These are phyloP conservation scores for Heptranchias perlo DNA, from an alignment of 2,113 vertebrate genomes.

Conservation along the genomic window DNA sequence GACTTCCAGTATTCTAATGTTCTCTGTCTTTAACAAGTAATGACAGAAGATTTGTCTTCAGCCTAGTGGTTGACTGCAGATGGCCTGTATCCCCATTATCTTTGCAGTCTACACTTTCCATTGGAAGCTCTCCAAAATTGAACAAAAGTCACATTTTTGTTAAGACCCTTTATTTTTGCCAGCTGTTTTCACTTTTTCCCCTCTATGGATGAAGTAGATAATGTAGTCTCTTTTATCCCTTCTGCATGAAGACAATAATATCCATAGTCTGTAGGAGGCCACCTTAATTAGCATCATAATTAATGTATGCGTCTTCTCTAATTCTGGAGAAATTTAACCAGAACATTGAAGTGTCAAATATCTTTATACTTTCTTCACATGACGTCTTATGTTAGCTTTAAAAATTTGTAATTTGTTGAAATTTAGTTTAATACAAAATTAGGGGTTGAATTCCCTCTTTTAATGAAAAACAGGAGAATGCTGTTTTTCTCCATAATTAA, in stretches of 20 bases:
- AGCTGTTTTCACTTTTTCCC: slow-evolving; percentile 19
- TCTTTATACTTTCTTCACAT: neutral
- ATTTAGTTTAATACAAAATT: neutral
- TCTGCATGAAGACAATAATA: neutral
- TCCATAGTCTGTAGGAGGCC: neutral
- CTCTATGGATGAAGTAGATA: neutral
- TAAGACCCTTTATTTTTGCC: neutral
- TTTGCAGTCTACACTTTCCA: neutral
- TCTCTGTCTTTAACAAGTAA: neutral
- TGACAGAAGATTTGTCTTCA: slow-evolving; percentile 25
- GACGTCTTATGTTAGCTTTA: neutral
- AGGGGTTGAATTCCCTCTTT: neutral
- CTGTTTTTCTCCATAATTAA: neutral
- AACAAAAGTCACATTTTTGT: slow-evolving; percentile 22
- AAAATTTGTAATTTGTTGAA: neutral
- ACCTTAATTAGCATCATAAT: neutral
- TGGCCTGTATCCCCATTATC: neutral
- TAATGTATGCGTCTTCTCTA: neutral
- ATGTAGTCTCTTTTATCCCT: neutral
- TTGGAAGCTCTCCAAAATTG: slow-evolving; percentile 10
- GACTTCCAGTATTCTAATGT: neutral
- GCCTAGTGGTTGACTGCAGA: neutral
- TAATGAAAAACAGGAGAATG: neutral
- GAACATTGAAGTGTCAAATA: neutral
- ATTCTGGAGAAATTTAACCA: neutral